These are phyloP conservation scores for Unio pictorum DNA, from an alignment of 2,888 invertebrate genomes.

Conservation along the genomic window DNA sequence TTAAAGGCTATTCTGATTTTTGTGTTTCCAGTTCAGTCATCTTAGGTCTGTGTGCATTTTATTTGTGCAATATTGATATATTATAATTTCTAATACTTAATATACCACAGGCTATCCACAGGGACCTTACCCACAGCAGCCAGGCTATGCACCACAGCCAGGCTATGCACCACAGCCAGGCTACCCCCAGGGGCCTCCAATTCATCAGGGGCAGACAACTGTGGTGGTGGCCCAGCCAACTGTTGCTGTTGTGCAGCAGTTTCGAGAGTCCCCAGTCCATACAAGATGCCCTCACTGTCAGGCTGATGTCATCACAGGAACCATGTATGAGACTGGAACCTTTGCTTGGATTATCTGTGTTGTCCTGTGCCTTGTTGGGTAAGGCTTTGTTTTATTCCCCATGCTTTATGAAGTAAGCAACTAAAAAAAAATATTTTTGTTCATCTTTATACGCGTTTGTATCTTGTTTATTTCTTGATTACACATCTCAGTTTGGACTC, in stretches of 20 bases:
- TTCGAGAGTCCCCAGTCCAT: constrained; percentile 57
- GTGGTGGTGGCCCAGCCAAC: constrained; percentile 56
- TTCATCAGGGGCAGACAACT: constrained; percentile 37
- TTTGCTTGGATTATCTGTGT: constrained; percentile 65
- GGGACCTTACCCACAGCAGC: constrained; percentile 10
- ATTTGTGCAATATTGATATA: too few species aligned
- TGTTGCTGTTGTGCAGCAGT: constrained; percentile 47
- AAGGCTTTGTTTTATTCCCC: constrained; percentile 19
- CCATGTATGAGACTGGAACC: constrained; percentile 62
- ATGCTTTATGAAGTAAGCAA: too few species aligned
- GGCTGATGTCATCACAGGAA: constrained; percentile 64
- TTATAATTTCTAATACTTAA: too few species aligned
- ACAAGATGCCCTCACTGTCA: constrained; percentile 64
- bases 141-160: constrained; percentile 21
- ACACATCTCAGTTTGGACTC: too few species aligned
- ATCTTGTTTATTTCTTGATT: too few species aligned
- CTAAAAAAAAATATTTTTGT: too few species aligned
- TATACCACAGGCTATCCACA: background rate
- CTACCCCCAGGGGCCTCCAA: constrained; percentile 1
- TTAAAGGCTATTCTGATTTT: too few species aligned
- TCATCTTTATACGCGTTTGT: too few species aligned
- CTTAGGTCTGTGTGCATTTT: too few species aligned
- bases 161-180: constrained; percentile 19
- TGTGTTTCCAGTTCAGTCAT: too few species aligned
- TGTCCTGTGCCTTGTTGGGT: constrained; percentile 66